Conservation (phyloP, 2,888 invertebrate species). For the Eumacrocentrus americanus region DNA sequence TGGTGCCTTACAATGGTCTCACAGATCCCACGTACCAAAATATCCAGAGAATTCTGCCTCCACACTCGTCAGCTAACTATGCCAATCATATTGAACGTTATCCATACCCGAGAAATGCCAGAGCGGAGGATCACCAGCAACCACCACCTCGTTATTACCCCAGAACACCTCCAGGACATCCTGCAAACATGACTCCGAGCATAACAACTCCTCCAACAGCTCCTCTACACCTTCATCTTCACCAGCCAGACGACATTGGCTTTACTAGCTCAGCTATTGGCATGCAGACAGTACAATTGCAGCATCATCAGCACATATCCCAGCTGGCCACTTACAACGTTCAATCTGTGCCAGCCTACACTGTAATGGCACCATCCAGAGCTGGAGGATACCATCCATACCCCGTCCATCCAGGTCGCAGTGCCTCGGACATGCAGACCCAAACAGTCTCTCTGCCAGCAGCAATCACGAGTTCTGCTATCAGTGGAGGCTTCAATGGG, state of each 20-base stretch:
- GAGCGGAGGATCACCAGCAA: constrained; percentile 39
- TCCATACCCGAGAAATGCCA: constrained; percentile 51
- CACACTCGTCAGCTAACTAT: constrained; percentile 52
- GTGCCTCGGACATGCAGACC: constrained; percentile 47
- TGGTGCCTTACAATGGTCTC: constrained; percentile 57
- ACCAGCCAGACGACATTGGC: constrained; percentile 48
- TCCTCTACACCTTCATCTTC: constrained; percentile 54
- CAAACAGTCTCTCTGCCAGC: constrained; percentile 46
- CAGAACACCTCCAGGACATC: constrained; percentile 36
- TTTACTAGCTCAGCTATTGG: constrained; percentile 40
- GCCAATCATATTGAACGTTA: constrained; percentile 56
- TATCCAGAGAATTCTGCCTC: constrained; percentile 54
- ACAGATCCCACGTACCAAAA: constrained; percentile 59
- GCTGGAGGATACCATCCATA: constrained; percentile 33
- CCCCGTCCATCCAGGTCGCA: constrained; percentile 34
- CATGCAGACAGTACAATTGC: constrained; percentile 46
- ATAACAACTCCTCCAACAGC: constrained; percentile 26
- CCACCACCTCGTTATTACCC: constrained; percentile 47
- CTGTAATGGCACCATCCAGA: constrained; percentile 42
- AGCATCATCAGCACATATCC: constrained; percentile 47
- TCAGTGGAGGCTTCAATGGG: constrained; percentile 17
- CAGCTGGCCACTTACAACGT: constrained; percentile 43
- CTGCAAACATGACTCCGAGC: constrained; percentile 27
- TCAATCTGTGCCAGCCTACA: constrained; percentile 42
- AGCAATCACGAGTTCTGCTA: constrained; percentile 14